Evolutionary conservation across 2,797 vertebrate species (phyloP), one percentile per base, ranked within the genome.

Genomic region (Cottoperca gobio): DNA sequence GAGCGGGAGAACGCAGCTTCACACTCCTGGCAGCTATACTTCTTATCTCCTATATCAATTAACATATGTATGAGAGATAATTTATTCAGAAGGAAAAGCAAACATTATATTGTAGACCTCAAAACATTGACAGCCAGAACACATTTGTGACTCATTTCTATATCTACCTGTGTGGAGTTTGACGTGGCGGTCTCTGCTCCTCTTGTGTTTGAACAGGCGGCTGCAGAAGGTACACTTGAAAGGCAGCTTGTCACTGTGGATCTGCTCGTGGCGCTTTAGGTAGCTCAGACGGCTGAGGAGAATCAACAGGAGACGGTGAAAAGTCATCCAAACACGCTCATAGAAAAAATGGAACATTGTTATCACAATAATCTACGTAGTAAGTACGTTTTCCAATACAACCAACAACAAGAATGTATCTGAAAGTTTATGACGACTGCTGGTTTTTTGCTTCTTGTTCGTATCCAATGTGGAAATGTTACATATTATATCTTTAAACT

Each of bases 221-320:
- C 98, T 99, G 96, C 98, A 99, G 94, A 97, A 99, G 92, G 98
- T 99, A 63, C 98, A 99, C 94, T 98, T 99, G 94, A 99, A 99
- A 70, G 98, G 98, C 93, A 99, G 96, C 94, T 99, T 99, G 96
- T 99, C 98, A 58, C 98, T 99, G 95, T 99, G 98, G 91, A 99
- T 99, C 96, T 99, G 98, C 92, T 99, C 98, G 33, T 99, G 98
- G 79, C 98, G 94, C 93, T 99, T 99, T 94, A 99, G 94, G 96
- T 99, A 99, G 95, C 97, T 99, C 83, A 99, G 95, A 48, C 98
- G 97, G 89, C 99, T 94, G 53, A 35, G 49, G 72, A 39, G 31
- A 33, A 71, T 6, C 13, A 11, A 17, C 4, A 54, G 13, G 11
- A 59, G 13, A 49, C 8, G 50, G 53, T 43, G 13, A 74, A 10